Conservation (phyloP, 2,888 invertebrate species). For the Steinernema hermaphroditum region DNA sequence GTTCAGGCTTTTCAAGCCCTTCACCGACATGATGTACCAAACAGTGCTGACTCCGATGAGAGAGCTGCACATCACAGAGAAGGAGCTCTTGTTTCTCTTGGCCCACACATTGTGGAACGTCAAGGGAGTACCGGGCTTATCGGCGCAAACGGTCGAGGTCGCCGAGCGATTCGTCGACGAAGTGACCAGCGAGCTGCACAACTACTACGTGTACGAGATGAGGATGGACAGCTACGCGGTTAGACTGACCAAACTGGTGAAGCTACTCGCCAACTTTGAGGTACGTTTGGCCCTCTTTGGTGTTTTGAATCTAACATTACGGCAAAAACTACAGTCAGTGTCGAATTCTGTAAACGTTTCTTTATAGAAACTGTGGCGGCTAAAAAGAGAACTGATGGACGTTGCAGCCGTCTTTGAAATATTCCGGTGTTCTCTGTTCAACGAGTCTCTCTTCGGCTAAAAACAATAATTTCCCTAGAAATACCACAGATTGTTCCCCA, state of each 20-base stretch:
- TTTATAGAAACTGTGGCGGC: not conserved
- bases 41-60: constrained; percentile 5
- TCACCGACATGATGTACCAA: not conserved
- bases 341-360: not conserved
- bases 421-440: not conserved
- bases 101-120: not conserved
- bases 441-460: not conserved
- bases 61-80: not conserved
- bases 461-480: not conserved
- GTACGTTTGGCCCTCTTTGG: no score
- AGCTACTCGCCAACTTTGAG: not conserved
- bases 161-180: constrained; percentile 7
- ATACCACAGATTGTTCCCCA: not conserved
- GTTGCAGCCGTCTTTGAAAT: not conserved
- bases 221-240: constrained; percentile 5
- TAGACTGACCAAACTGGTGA: not conserved
- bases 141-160: not conserved
- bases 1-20: not conserved
- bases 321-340: no score
- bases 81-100: not conserved
- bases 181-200: not conserved
- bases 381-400: not conserved
- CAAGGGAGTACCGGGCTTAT: not conserved
- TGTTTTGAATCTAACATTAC: no score
- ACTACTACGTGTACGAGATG: no score